Evolutionary conservation across 2,797 vertebrate species (phyloP), one percentile per base, ranked within the genome.

Genomic region (Borostomias antarcticus): DNA sequence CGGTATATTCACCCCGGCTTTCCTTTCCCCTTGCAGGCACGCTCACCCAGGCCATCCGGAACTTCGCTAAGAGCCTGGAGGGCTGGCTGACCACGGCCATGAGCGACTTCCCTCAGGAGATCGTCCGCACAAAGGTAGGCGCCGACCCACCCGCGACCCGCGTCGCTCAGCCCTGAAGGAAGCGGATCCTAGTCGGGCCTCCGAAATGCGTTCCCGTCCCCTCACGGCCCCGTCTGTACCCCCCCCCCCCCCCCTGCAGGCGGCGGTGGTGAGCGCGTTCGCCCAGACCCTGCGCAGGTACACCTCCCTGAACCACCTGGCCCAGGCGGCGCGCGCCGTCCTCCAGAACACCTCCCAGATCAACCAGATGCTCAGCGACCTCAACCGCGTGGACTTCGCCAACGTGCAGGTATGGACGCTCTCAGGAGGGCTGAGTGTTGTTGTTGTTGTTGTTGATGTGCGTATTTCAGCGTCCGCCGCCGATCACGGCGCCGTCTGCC

Each of bases 291-390:
- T 99, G 69, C 92, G 97, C 53, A 89, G 98, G 13, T 98, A 99
- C 92, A 98, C 98, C 0, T 98, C 96, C 6, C 92, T 99, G 11
- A 99, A 99, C 86, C 97, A 98, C 82, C 87, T 99, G 86, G 97
- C 97, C 0, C 97, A 99, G 88, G 97, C 97, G 0, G 97, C 97
- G 0, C 94, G 97, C 0, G 97, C 97, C 0, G 98, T 99, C 72
- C 94, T 99, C 6, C 98, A 99, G 89, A 99, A 98, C 89, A 96
- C 98, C 0, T 96, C 97, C 5, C 98, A 99, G 91, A 99, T 99
- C 80, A 98, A 95, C 92, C 98, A 99, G 93, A 99, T 99, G 98
- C 95, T 99, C 68, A 98, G 95, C 0, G 97, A 99, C 86, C 96
- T 99, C 84, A 99, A 99, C 86, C 89, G 98, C 0, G 98, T 99